Conservation (phyloP, 1,140 invertebrate genomes). For the Fragariocoptes setiger region DNA sequence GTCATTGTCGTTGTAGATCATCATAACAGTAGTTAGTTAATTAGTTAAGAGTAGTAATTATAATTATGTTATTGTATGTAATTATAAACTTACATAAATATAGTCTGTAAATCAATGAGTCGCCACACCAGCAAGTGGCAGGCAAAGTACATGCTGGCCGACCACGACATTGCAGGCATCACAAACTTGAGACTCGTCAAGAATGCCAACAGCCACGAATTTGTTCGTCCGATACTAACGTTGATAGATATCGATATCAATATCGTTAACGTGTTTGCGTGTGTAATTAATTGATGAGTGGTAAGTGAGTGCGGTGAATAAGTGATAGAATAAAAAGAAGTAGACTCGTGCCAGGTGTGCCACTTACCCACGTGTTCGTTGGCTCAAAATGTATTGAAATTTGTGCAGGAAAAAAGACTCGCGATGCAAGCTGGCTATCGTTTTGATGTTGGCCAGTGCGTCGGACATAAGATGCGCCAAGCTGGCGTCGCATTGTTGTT, state of each 20-base stretch:
- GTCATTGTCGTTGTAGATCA: too few species aligned
- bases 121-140: background rate
- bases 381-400: conserved; percentile 3
- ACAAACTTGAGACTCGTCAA: background rate
- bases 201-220: background rate
- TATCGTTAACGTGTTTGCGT: background rate
- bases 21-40: too few species aligned
- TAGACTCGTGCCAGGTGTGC: too few species aligned
- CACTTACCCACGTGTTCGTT: background rate
- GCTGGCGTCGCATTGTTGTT: background rate
- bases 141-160: background rate
- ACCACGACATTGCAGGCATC: background rate
- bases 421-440: conserved; percentile 20
- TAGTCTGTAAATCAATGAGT: background rate
- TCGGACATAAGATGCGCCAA: conserved; percentile 12
- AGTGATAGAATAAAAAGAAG: too few species aligned
- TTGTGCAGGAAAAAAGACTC: conserved; percentile 12
- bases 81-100: background rate
- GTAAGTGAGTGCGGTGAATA: too few species aligned
- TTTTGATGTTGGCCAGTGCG: conserved; percentile 23
- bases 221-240: background rate
- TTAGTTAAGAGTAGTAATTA: background rate
- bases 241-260: background rate
- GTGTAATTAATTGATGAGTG: background rate
- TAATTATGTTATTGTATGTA: background rate